phyloP scores from a whole-genome alignment of 2,113 vertebrate genomes.

The Chaetura pelagica region DNA sequence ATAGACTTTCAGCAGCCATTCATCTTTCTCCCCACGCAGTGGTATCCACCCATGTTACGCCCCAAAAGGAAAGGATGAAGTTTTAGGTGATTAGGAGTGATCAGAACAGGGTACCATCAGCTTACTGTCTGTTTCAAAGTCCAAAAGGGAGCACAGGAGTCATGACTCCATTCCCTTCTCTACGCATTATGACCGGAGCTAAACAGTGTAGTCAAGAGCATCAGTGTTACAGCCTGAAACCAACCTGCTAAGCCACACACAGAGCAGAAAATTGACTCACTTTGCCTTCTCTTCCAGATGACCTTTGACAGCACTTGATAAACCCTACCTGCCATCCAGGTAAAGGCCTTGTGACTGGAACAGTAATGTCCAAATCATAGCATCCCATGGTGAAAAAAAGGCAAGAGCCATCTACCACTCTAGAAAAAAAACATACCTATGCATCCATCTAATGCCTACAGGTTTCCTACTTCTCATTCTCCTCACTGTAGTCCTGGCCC shows the following conservation, averaged over 20 bases:
- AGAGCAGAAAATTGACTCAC: not conserved
- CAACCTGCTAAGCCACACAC: not conserved
- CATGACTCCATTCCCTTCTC: not conserved
- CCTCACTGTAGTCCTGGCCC: not conserved
- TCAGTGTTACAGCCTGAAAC: not conserved
- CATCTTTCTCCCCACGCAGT: not conserved
- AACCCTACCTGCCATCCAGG: not conserved
- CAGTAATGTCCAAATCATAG: not conserved
- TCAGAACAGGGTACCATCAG: not conserved
- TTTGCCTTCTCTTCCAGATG: not conserved
- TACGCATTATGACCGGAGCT: not conserved
- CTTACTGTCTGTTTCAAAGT: not conserved
- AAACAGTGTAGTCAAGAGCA: not conserved
- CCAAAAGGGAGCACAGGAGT: not conserved
- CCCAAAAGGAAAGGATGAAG: not conserved
- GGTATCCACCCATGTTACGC: not conserved
- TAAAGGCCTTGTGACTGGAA: not conserved
- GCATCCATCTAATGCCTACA: not conserved
- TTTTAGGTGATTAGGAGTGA: not conserved
- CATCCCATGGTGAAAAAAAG: not conserved
- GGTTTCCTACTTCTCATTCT: not conserved
- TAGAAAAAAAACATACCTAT: not conserved
- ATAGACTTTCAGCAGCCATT: not conserved
- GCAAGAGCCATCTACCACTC: not conserved
- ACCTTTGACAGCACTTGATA: not conserved